Evolutionary conservation across 1,140 invertebrate genomes (phyloP), one percentile per base, ranked within the genome.

Genomic region (Aradophagus sp.): DNA sequence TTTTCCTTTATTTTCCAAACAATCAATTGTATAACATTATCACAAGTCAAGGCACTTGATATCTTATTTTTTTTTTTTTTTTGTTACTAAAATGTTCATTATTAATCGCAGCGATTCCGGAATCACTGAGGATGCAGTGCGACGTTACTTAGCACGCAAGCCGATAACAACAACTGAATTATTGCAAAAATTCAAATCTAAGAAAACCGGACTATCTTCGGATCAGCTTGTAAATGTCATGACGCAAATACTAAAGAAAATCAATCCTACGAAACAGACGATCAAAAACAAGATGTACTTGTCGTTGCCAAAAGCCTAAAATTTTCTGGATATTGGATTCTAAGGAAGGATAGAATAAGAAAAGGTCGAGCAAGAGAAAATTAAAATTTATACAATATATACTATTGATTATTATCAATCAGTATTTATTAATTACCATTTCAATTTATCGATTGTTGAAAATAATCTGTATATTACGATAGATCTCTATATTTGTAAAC

Each of bases 101-200:
- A 26, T 55, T 23, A 73, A 58, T 61, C 85, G 16, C 73, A 95
- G 92, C 78, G 91, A 94, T 76, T 95, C 94, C 73, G 95, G 95
- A 13, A 95, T 97, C 11, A 95, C 94, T 1, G 97, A 99, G 84
- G 97, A 98, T 73, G 93, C 95, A 1, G 95, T 99, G 3, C 87
- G 95, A 12, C 88, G 96, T 11, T 99, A 99, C 83, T 86, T 99
- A 11, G 93, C 94, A 76, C 89, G 97, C 0, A 98, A 98, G 79
- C 97, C 97, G 1, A 97, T 98, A 92, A 98, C 97, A 0, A 94
- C 96, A 0, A 97, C 95, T 0, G 96, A 98, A 80, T 83, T 99
- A 10, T 81, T 98, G 4, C 94, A 96, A 32, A 98, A 98, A 85
- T 97, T 98, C 85, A 97, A 96, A 81, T 94, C 93, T 13, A 97